These are phyloP conservation scores for Serripes groenlandicus DNA, from an alignment of 2,888 invertebrate species.

Conservation along the genomic window DNA sequence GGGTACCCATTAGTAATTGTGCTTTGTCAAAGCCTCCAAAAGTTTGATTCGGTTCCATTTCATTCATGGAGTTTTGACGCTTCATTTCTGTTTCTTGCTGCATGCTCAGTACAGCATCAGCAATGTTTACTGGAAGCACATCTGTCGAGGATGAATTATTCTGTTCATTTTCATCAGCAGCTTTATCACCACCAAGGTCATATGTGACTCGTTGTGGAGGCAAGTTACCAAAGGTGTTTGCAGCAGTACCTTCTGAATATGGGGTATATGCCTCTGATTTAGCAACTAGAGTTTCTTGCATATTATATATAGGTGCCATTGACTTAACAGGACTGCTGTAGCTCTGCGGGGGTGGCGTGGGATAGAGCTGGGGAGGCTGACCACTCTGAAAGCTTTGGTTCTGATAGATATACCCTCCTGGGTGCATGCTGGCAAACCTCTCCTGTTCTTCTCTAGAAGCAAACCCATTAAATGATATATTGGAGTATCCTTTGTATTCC, in stretches of 20 bases:
- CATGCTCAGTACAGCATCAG: slow-evolving; percentile 55
- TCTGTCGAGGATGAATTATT: slow-evolving; percentile 16
- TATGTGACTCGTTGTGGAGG: neutral
- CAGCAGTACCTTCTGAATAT: neutral
- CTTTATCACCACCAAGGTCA: neutral
- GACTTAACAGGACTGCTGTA: slow-evolving; percentile 53
- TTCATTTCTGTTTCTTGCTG: slow-evolving; percentile 39
- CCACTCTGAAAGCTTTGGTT: slow-evolving; percentile 29
- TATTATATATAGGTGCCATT: neutral
- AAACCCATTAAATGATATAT: slow-evolving; percentile 29
- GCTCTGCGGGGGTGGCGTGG: slow-evolving; percentile 53
- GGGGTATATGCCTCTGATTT: neutral
- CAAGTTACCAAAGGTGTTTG: neutral
- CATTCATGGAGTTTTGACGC: slow-evolving; percentile 5
- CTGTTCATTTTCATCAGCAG: neutral
- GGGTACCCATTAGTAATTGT: neutral
- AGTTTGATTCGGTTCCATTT: neutral
- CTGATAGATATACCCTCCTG: slow-evolving; percentile 49
- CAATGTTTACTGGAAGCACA: slow-evolving; percentile 48
- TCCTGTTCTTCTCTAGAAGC: slow-evolving; percentile 42
- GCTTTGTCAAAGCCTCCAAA: slow-evolving; percentile 5
- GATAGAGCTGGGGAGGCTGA: slow-evolving; percentile 47
- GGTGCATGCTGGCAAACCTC: slow-evolving; percentile 56
- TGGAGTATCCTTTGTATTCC: slow-evolving; percentile 58
- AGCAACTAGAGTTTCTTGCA: neutral